These are phyloP conservation scores for Hirtodrosophila cameraria DNA, from an alignment of 2,888 invertebrate species.

Conservation along the genomic window DNA sequence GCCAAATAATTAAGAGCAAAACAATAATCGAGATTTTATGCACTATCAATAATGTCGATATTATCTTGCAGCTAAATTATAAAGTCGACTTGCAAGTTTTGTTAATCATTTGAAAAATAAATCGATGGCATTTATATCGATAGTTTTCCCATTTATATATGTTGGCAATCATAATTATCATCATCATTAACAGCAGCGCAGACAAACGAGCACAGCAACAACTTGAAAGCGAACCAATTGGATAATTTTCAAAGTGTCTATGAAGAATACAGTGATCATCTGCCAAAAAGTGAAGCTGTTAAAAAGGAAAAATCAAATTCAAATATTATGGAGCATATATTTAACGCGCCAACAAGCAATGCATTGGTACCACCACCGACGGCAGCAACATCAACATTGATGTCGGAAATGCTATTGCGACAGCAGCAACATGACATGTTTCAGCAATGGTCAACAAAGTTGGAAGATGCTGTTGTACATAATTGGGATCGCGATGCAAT, in stretches of 20 bases:
- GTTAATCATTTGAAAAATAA: no score
- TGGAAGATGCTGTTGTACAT: constrained; percentile 24
- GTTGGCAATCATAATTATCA: constrained; percentile 9
- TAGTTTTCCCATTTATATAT: no score
- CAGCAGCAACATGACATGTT: constrained; percentile 67
- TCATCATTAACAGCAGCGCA: constrained; percentile 19
- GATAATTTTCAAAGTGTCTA: constrained; percentile 15
- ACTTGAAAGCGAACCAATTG: background rate
- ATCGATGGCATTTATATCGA: no score
- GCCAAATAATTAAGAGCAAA: constrained; percentile 3
- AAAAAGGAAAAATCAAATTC: constrained; percentile 19
- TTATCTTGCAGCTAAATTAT: no score
- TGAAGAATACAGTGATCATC: constrained; percentile 8
- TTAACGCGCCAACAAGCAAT: constrained; percentile 29
- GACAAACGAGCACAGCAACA: constrained; percentile 15
- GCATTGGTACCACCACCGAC: background rate
- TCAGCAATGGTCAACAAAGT: constrained; percentile 45
- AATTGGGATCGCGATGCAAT: constrained; percentile 30
- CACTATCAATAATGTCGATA: no score
- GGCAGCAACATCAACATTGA: constrained; percentile 27
- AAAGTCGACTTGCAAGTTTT: no score
- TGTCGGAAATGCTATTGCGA: constrained; percentile 62
- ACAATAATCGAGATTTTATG: no score
- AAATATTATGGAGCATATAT: constrained; percentile 45
- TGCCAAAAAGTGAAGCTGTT: background rate